Conservation (phyloP, 1,140 invertebrate species). For the Danaus melanippus region DNA sequence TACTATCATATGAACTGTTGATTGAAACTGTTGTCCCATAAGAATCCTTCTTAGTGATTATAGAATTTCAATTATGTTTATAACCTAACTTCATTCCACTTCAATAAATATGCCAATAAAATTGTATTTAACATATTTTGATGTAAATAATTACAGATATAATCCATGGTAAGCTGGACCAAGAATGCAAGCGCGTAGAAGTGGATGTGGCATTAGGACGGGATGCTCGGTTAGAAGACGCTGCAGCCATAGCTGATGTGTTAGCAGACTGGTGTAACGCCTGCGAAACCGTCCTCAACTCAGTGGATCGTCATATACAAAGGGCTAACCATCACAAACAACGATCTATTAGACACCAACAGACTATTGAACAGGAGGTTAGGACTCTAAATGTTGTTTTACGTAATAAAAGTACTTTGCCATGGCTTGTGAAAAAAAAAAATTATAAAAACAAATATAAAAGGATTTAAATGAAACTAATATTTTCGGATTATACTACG, state of each 20-base stretch:
- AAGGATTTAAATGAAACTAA: too few species aligned
- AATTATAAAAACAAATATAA: too few species aligned
- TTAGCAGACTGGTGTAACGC: conserved; percentile 93
- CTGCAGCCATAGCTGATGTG: conserved; percentile 83
- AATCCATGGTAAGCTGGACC: conserved; percentile 96
- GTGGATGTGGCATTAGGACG: conserved; percentile 95
- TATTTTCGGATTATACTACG: too few species aligned
- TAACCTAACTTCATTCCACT: background rate
- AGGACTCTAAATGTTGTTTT: conserved; percentile 13
- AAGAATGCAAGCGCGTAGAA: conserved; percentile 93
- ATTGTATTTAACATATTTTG: background rate
- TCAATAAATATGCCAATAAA: too few species aligned
- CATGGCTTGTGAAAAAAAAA: too few species aligned
- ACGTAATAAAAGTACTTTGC: too few species aligned
- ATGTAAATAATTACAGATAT: conserved; percentile 78
- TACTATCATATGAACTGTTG: background rate
- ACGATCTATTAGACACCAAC: conserved; percentile 83
- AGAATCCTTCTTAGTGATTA: too few species aligned
- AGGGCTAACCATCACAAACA: conserved; percentile 90
- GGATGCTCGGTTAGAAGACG: conserved; percentile 88
- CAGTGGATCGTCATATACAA: conserved; percentile 91
- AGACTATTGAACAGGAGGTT: conserved; percentile 90
- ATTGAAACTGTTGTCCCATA: too few species aligned
- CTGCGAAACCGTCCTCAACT: conserved; percentile 89
- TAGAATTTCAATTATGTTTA: background rate